These are phyloP conservation scores for Pandemis corylana DNA, from an alignment of 2,888 invertebrate genomes.

Conservation along the genomic window DNA sequence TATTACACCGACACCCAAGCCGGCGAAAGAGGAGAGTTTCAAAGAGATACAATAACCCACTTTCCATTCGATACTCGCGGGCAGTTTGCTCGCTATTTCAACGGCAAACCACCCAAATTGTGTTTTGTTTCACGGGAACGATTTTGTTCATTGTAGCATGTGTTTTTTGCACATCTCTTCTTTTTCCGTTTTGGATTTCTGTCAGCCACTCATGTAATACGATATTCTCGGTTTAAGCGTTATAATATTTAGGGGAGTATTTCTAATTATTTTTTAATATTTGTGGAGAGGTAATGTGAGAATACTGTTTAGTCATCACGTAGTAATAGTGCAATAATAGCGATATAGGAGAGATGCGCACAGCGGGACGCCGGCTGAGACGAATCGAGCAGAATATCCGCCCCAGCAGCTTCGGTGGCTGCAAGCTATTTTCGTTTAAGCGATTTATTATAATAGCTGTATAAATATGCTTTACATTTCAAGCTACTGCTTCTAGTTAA, in stretches of 20 bases:
- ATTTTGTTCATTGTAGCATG: neutral
- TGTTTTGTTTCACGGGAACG: constrained; percentile 12
- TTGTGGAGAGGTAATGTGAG: neutral
- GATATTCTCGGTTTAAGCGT: neutral
- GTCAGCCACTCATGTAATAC: constrained; percentile 12
- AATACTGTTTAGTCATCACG: constrained; percentile 19
- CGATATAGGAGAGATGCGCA: constrained; percentile 69
- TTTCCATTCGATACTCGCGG: constrained; percentile 11
- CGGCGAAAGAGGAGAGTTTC: constrained; percentile 40
- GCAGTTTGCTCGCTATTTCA: constrained; percentile 3
- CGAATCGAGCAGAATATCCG: constrained; percentile 56
- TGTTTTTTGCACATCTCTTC: neutral
- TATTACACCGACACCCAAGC: constrained; percentile 46
- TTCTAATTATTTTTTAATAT: neutral
- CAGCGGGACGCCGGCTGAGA: constrained; percentile 66
- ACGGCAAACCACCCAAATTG: constrained; percentile 15
- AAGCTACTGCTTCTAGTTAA: constrained; percentile 27
- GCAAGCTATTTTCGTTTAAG: constrained; percentile 51
- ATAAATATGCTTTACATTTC: constrained; percentile 39
- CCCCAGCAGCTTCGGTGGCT: constrained; percentile 47
- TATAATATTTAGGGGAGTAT: neutral
- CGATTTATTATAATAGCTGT: constrained; percentile 59
- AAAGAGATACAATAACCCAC: constrained; percentile 36
- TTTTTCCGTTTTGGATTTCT: constrained; percentile 9
- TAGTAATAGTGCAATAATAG: constrained; percentile 70